phyloP scores from a whole-genome alignment of 2,888 invertebrate species.

The Pyrgus malvae region DNA sequence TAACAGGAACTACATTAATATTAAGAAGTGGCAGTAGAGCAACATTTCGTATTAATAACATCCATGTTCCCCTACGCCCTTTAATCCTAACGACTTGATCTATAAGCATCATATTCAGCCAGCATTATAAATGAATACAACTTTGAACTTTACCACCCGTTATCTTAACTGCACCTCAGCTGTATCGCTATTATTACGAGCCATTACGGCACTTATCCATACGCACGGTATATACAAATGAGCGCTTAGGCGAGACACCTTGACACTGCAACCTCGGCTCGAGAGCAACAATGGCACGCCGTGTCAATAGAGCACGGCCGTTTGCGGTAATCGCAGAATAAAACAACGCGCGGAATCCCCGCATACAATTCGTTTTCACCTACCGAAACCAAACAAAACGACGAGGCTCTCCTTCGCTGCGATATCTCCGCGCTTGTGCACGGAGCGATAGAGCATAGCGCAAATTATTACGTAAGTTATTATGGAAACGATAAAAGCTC shows the following conservation, averaged over 20 bases:
- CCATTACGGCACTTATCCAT: constrained; percentile 28
- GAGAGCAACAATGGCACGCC: constrained; percentile 55
- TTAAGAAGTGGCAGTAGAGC: too few relatives aligned
- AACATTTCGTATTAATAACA: too few relatives aligned
- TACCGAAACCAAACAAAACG: constrained; percentile 52
- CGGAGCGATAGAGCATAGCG: neutral
- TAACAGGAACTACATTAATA: too few relatives aligned
- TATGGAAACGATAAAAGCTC: constrained; percentile 29
- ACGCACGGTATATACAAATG: constrained; percentile 40
- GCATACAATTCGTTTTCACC: constrained; percentile 48
- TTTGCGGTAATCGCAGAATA: constrained; percentile 56
- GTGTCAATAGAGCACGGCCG: constrained; percentile 64
- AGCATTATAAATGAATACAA: constrained; percentile 6
- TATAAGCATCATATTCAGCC: neutral
- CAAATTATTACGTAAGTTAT: constrained; percentile 28
- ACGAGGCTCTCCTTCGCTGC: constrained; percentile 29
- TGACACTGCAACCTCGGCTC: constrained; percentile 65
- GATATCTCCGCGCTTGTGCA: constrained; percentile 16
- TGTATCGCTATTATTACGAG: constrained; percentile 16
- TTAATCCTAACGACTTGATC: neutral
- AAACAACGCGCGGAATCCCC: constrained; percentile 52
- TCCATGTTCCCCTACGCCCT: too few relatives aligned
- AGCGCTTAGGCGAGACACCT: constrained; percentile 51
- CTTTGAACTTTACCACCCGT: constrained; percentile 22
- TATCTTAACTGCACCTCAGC: constrained; percentile 13